A percentile compares a stretch with the other conserved stretches of the same genome.
phyloP scores from a whole-genome alignment of 2,797 vertebrate genomes.

The Macroramphosus scolopax region DNA sequence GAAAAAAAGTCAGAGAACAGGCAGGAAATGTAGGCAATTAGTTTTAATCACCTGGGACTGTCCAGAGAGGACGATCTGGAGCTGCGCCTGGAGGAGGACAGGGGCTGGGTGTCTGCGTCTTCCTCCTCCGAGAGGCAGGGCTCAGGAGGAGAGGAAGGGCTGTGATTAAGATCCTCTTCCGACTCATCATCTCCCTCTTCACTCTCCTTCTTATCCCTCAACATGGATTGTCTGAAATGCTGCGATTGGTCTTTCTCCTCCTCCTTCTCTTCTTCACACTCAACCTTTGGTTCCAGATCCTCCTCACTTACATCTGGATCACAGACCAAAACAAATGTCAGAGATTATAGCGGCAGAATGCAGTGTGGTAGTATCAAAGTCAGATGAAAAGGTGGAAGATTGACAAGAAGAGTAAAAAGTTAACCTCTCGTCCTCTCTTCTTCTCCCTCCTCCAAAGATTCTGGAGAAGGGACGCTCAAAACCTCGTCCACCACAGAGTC shows the following conservation, averaged over 20 bases:
- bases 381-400: too few species aligned
- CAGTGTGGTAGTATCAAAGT: background rate
- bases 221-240: conserved; percentile 26
- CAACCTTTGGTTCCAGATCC: conserved; percentile 30
- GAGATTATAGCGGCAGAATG: background rate
- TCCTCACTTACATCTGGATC: conserved; percentile 28
- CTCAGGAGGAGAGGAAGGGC: conserved; percentile 40
- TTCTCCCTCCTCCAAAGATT: conserved; percentile 21
- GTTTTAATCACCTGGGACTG: conserved; percentile 54
- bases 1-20: conserved; percentile 5
- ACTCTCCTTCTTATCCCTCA: conserved; percentile 28
- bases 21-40: conserved; percentile 20
- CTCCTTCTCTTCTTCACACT: conserved; percentile 2
- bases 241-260: conserved; percentile 25
- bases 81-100: conserved; percentile 23
- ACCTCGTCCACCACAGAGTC: conserved; percentile 36
- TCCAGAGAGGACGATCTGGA: conserved; percentile 50
- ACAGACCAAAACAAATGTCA: conserved; percentile 15
- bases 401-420: background rate
- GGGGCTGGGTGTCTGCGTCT: conserved; percentile 26
- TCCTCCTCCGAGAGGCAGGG: conserved; percentile 35
- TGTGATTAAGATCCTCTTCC: conserved; percentile 24
- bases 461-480: conserved; percentile 20
- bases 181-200: conserved; percentile 40
- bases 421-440: conserved; percentile 38